phyloP scores from a whole-genome alignment of 2,113 vertebrate genomes.

The Upupa epops region DNA sequence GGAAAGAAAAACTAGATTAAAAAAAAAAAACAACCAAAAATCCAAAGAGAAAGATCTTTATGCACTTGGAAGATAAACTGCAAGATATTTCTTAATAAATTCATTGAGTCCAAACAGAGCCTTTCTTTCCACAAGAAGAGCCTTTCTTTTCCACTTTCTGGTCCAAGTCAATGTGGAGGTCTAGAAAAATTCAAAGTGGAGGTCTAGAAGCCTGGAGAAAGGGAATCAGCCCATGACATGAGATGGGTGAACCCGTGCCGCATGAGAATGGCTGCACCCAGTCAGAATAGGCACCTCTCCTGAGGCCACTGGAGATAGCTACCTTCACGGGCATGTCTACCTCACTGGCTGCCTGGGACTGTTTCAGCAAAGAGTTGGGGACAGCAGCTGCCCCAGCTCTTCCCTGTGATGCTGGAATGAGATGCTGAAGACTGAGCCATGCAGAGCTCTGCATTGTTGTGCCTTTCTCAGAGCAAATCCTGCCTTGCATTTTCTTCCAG shows the following conservation, averaged over 20 bases:
- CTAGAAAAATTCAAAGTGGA: not conserved
- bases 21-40: not conserved
- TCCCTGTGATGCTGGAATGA: not conserved
- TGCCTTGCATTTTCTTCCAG: not conserved
- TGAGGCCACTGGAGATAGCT: not conserved
- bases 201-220: not conserved
- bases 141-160: not conserved
- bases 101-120: not conserved
- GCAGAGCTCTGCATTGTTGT: not conserved
- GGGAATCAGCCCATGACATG: not conserved
- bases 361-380: not conserved
- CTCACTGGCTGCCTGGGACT: not conserved
- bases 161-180: not conserved
- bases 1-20: not conserved
- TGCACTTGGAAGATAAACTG: not conserved
- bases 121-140: not conserved
- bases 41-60: not conserved
- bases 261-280: rapidly evolving
- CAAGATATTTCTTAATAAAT: not conserved
- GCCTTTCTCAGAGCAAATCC: not conserved
- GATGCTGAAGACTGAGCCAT: rapidly evolving
- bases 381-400: not conserved
- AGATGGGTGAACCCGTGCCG: not conserved
- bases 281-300: not conserved
- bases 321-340: rapidly evolving